Base-by-base conservation (phyloP, 2,797 vertebrate species). In the Coluber constrictor region DNA sequence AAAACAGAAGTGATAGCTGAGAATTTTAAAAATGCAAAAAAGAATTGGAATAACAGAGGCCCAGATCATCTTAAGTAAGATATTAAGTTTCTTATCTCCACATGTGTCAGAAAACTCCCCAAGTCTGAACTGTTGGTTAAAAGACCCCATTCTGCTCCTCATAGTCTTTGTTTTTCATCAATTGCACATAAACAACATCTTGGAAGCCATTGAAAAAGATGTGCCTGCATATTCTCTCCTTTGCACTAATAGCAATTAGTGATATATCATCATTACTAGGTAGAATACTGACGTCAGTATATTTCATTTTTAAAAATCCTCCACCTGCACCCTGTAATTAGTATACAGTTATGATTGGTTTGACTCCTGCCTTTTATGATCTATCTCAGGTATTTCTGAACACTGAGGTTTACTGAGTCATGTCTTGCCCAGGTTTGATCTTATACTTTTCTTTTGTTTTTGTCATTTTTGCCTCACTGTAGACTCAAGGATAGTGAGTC, bases 341-440 rank as follows among this genome's bases (percentile, higher is more conserved):
- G n/a, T 43, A 10, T 59, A 59, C 27, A 25, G 11, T 59, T 90
- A 25, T 61, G 55, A 27, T n/a, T 70, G 70, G 61, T 56, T 51
- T 88, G n/a, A 47, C 13, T 56, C 89, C 29, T 95, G 89, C 1
- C 11, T 12, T 94, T 0, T 32, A 83, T 5, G n/a, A 16, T 61
- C 93, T 11, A 43, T 63, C 32, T n/a, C 43, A n/a, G 25, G 13
- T 90, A 92, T 94, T 92, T 88, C 74, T 95, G 89, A 89, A 37
- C 87, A 12, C 37, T 94, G 15, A 37, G 51, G 87, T 94, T 94
- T n/a, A 86, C n/a, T 60, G 8, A 95, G 92, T 18, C 54, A 88
- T 43, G 43, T 79, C 13, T 93, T 25, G 11, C 92, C 91, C 57
- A 66, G 32, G 12, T 32, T 90, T 87, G 94, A 92, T 25, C 56